Conservation (phyloP, 2,797 vertebrate genomes). For the Moxostoma hubbsi region DNA sequence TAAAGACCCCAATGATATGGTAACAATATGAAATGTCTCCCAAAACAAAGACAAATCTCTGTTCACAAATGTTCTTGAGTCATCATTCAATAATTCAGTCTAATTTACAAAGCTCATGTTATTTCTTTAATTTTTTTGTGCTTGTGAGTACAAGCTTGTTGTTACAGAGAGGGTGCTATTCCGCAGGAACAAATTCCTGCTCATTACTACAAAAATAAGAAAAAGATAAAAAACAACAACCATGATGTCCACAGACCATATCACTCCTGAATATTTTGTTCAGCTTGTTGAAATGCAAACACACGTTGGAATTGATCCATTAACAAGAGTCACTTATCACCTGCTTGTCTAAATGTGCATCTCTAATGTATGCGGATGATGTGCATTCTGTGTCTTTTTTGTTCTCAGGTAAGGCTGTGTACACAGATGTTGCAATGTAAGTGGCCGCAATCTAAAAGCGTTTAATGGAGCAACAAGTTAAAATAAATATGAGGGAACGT, state of each 20-base stretch:
- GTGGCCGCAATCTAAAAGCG: slow-evolving; percentile 34
- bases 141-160: slow-evolving; percentile 7
- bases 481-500: slow-evolving; percentile 35
- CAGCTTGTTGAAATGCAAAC: slow-evolving; percentile 27
- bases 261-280: slow-evolving; percentile 1
- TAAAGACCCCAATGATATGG: slow-evolving; percentile 7
- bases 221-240: slow-evolving; percentile 21
- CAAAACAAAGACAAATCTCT: slow-evolving; percentile 8
- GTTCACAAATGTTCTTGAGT: background rate
- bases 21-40: background rate
- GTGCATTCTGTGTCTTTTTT: slow-evolving; percentile 25
- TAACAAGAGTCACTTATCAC: slow-evolving; percentile 42
- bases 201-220: slow-evolving; percentile 4
- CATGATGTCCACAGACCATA: slow-evolving; percentile 7
- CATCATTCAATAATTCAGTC: slow-evolving; percentile 6
- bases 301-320: slow-evolving; percentile 10
- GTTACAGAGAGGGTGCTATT: background rate
- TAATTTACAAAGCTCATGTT: background rate
- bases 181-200: slow-evolving; percentile 29
- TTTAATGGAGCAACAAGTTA: slow-evolving; percentile 51
- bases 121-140: background rate
- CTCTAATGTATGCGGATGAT: slow-evolving; percentile 11
- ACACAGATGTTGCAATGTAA: slow-evolving; percentile 33
- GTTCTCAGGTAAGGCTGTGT: slow-evolving; percentile 28
- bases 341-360: slow-evolving; percentile 22